Conservation (phyloP, 92 coral and sea anemone species). For the Siderastrea radians region DNA sequence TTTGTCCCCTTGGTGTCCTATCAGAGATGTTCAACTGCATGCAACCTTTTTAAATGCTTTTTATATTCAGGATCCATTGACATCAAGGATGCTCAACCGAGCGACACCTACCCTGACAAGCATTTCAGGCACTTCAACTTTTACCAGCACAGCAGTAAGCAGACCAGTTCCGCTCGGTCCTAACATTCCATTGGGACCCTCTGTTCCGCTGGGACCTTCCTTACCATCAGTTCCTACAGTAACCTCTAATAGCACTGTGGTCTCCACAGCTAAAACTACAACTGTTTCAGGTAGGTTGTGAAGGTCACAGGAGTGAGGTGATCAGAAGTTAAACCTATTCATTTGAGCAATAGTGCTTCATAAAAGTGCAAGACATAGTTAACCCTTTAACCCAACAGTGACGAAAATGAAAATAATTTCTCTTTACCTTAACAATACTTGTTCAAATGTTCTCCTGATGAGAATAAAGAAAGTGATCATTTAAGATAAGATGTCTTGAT, state of each 20-base stretch:
- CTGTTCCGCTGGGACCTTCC: constrained; percentile 17
- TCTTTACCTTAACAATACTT: no score
- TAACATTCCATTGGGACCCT: constrained; percentile 37
- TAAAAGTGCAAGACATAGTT: no score
- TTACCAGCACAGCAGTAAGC: constrained; percentile 73
- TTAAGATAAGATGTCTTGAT: no score
- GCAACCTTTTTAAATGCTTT: neutral
- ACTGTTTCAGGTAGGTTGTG: constrained; percentile 69
- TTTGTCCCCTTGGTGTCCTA: neutral
- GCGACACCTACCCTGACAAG: constrained; percentile 70
- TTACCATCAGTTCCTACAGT: constrained; percentile 26
- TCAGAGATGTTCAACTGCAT: no score
- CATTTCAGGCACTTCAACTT: constrained; percentile 81
- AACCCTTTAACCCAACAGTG: no score
- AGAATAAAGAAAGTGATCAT: no score
- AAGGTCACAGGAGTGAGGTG: neutral
- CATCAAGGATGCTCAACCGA: constrained; percentile 72
- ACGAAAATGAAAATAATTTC: no score
- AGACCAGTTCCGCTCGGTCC: constrained; percentile 77
- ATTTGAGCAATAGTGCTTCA: no score
- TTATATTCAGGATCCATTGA: constrained; percentile 24
- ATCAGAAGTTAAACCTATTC: no score
- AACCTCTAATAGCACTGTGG: constrained; percentile 17
- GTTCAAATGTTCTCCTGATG: no score
- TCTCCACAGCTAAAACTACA: constrained; percentile 51